Evolutionary conservation across 2,113 vertebrate genomes (phyloP).

Genomic region (Pseudonaja textilis): DNA sequence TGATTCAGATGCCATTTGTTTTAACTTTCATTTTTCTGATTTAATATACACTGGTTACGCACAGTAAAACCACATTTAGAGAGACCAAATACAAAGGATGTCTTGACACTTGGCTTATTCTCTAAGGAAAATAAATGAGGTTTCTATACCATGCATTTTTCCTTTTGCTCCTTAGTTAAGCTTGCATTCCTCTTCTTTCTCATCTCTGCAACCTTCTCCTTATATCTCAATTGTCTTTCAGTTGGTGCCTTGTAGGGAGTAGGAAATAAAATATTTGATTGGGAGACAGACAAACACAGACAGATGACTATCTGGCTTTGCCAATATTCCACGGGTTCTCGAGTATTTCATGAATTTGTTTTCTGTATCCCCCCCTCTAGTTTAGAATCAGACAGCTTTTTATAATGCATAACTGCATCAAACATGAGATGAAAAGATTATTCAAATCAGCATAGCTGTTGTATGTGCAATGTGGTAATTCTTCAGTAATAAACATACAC

Average conservation of each 20-base stretch:
- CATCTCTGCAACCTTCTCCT: slow-evolving; percentile 95
- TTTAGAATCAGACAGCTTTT: neutral
- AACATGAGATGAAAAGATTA: neutral
- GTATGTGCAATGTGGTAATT: neutral
- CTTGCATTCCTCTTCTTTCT: slow-evolving; percentile 93
- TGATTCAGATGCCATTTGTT: neutral
- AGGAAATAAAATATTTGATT: neutral
- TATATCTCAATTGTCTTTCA: slow-evolving; percentile 89
- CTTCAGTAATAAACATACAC: neutral
- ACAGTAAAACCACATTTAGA: too few relatives aligned
- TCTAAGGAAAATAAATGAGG: neutral
- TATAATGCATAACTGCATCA: neutral
- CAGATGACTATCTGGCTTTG: too few relatives aligned
- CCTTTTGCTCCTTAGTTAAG: slow-evolving; percentile 95
- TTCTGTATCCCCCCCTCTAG: neutral
- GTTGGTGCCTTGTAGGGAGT: slow-evolving; percentile 82
- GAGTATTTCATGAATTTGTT: neutral
- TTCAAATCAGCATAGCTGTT: neutral
- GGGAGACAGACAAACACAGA: neutral
- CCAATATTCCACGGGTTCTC: neutral
- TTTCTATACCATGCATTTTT: slow-evolving; percentile 89
- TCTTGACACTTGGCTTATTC: too few relatives aligned
- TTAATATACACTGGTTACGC: neutral
- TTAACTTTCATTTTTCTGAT: neutral
- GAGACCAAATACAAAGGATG: too few relatives aligned